Evolutionary conservation across 2,888 invertebrate genomes (phyloP).

Genomic region (Drosophila kambysellisi): DNA sequence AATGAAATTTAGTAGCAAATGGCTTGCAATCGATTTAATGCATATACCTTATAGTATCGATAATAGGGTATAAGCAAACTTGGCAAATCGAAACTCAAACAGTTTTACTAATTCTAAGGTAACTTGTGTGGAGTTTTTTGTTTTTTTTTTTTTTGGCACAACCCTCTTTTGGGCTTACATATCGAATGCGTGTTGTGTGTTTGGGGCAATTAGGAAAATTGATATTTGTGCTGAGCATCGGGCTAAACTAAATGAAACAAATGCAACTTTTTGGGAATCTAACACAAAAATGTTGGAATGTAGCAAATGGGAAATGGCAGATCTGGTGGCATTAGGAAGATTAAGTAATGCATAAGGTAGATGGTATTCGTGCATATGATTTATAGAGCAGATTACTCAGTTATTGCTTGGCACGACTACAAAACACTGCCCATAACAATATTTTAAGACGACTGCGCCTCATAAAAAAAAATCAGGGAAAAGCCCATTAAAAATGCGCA

Average conservation of each 20-base stretch:
- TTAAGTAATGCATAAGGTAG: slow-evolving; percentile 16
- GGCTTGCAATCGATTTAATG: not conserved
- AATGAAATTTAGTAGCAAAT: not conserved
- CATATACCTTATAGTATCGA: not conserved
- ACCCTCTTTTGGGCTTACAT: too few relatives aligned
- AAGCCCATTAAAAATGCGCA: slow-evolving; percentile 28
- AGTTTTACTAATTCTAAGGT: slow-evolving; percentile 7
- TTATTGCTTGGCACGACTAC: slow-evolving; percentile 7
- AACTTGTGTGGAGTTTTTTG: slow-evolving; percentile 17
- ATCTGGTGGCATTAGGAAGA: slow-evolving; percentile 14
- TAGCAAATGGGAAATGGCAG: not conserved
- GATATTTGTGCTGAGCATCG: slow-evolving; percentile 42
- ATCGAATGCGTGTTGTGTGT: slow-evolving; percentile 18
- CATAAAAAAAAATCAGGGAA: slow-evolving; percentile 26
- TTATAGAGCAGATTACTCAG: slow-evolving; percentile 25
- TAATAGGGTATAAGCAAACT: not conserved
- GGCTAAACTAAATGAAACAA: slow-evolving; percentile 22
- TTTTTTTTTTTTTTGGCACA: not conserved
- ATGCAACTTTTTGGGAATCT: not conserved
- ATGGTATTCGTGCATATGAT: slow-evolving; percentile 16
- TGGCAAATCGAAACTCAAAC: not conserved
- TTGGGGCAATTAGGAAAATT: slow-evolving; percentile 57
- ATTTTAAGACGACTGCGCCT: not conserved
- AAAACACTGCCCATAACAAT: slow-evolving; percentile 3
- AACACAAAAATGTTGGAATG: not conserved